Conservation (phyloP, 2,113 vertebrate species). For the Rutilus rutilus region DNA sequence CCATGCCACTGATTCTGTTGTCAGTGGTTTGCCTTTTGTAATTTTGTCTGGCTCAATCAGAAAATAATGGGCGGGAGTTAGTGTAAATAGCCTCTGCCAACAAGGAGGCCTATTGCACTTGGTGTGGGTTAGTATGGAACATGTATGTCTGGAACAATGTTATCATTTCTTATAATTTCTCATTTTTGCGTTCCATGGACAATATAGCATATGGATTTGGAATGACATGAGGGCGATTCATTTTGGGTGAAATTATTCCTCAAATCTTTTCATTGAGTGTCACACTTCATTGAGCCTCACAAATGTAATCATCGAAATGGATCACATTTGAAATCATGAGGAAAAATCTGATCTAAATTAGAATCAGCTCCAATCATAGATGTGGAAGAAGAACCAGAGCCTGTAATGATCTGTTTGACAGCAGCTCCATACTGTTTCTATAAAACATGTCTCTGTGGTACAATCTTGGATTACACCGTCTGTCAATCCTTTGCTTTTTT, state of each 20-base stretch:
- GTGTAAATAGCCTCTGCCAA: no score
- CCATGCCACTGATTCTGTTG: no score
- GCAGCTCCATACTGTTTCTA: not conserved
- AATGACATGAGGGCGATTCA: not conserved
- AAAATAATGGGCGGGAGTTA: no score
- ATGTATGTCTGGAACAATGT: not conserved
- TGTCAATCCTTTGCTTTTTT: slow-evolving; percentile 27
- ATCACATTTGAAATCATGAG: slow-evolving; percentile 13
- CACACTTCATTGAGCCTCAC: not conserved
- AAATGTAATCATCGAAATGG: not conserved
- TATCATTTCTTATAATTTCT: not conserved
- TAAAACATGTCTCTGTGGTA: not conserved
- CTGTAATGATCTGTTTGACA: not conserved
- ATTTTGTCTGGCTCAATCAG: no score
- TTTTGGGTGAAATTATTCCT: not conserved
- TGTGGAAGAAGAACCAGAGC: not conserved
- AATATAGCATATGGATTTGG: not conserved
- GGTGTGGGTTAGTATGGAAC: no score
- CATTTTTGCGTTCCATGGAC: not conserved
- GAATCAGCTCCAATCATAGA: not conserved
- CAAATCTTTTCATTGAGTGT: not conserved
- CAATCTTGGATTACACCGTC: not conserved
- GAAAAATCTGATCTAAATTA: slow-evolving; percentile 21
- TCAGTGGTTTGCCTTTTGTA: no score
- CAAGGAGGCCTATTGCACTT: no score